Evolutionary conservation across 2,113 vertebrate species (phyloP).

Genomic region (Sterrhoptilus dennistouni): DNA sequence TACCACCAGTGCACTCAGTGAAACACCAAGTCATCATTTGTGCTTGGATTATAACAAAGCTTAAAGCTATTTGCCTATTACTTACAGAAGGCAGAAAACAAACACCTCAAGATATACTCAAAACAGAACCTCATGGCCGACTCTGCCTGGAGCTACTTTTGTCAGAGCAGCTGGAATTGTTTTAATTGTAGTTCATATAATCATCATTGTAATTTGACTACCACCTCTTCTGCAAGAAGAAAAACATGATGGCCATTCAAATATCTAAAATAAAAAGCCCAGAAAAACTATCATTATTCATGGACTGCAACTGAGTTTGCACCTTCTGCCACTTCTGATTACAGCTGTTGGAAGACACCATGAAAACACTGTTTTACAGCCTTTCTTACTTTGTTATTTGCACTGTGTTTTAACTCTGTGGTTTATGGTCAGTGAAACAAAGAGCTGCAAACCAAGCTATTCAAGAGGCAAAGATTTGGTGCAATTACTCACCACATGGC

Average conservation of each 20-base stretch:
- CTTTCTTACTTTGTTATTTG: conserved; percentile 67
- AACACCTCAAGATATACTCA: not conserved
- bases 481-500: not conserved
- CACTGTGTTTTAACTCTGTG: conserved; percentile 69
- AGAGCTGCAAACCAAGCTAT: conserved; percentile 56
- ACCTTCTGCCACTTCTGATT: conserved; percentile 66
- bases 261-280: conserved; percentile 58
- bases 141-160: conserved; percentile 17
- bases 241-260: conserved; percentile 66
- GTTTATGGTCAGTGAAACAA: conserved; percentile 72
- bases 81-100: not conserved
- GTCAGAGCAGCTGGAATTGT: conserved; percentile 30
- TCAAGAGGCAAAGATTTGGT: not conserved
- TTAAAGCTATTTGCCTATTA: conserved; percentile 56
- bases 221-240: conserved; percentile 64
- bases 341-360: conserved; percentile 36
- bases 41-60: conserved; percentile 19
- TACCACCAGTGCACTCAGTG: not conserved
- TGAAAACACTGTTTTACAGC: conserved; percentile 5
- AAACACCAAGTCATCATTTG: conserved; percentile 4
- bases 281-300: conserved; percentile 66
- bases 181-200: conserved; percentile 43
- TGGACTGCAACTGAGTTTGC: conserved; percentile 64
- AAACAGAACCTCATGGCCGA: conserved; percentile 13
- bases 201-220: conserved; percentile 54